Base-by-base conservation (phyloP, 2,888 invertebrate species). In the Nephrotoma appendiculata region DNA sequence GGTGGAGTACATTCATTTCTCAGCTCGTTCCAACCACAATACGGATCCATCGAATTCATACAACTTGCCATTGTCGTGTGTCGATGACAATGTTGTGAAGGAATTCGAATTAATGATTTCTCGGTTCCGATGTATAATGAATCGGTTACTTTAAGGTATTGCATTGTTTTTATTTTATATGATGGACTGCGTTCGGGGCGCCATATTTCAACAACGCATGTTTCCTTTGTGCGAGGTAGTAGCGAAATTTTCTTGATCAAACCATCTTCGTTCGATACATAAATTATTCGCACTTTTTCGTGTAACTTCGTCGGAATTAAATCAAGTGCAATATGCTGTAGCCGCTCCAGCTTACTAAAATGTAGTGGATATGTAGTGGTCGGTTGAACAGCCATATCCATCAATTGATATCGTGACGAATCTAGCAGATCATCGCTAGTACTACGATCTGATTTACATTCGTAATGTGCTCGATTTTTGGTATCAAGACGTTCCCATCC, bases 1-100 rank as follows among this genome's bases (percentile, higher is more conserved):
- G 96, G 94, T 0, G 94, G 92, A 0, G 95, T 94, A 89, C 98
- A 98, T 31, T 92, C 92, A 88, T 96, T 95, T 12, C 94, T 92
- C 5, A 94, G 93, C 88, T 95, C 95, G 91, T 98, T 95, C 98
- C 98, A 98, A 0, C 98, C 98, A 91, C 98, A 98, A 90, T 98
- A 98, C 0, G 98, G 98, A 92, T 98, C 98, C 92, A 95, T 96
- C 0, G 98, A 95, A 89, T 95, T 95, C 83, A 96, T 90, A 90
- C 98, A 98, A 6, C 95, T 94, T 7, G 93, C 92, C 86, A 94
- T 93, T 6, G 94, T 94, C 7, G 92, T 92, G 91, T 96, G 96
- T 1, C 97, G 94, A 45, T 92, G 92, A 89, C 98, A 98, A 83
- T 97, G 95, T 88, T 96, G 94, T 0, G 96, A 94, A 0, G 96